Percentiles rank a stretch among this genome's conserved stretches.
Conservation (phyloP, 2,113 vertebrate genomes). For the Oreochromis spilurus region DNA sequence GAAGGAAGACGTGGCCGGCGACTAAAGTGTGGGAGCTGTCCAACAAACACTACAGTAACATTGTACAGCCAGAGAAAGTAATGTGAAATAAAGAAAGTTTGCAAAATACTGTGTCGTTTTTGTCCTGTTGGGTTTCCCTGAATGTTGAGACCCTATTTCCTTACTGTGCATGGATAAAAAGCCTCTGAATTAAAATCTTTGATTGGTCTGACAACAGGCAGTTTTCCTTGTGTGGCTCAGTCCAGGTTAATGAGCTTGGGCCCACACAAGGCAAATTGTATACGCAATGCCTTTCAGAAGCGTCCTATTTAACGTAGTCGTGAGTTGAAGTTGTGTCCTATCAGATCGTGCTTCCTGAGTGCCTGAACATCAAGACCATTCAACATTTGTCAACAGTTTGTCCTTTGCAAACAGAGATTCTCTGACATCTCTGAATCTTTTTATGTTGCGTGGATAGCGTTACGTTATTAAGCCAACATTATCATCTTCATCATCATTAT, state of each 20-base stretch:
- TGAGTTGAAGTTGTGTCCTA: no score
- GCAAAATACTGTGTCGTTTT: no score
- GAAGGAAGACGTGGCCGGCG: not conserved
- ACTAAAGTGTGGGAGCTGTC: not conserved
- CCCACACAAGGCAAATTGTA: not conserved
- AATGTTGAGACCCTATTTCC: no score
- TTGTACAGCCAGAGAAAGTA: not conserved
- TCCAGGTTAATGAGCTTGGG: not conserved
- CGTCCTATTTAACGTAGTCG: no score
- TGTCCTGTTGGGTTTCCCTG: no score
- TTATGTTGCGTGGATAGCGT: not conserved
- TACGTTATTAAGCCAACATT: not conserved
- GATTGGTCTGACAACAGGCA: not conserved
- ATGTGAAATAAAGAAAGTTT: no score
- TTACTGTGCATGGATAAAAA: no score
- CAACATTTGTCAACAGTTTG: not conserved
- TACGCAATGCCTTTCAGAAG: not conserved
- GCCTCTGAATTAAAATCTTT: not conserved
- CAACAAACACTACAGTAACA: not conserved
- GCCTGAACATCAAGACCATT: not conserved
- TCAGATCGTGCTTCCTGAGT: no score
- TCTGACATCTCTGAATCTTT: not conserved
- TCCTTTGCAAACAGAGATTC: not conserved
- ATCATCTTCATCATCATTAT: fast-evolving
- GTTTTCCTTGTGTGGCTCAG: not conserved